Conservation (phyloP, 1,140 invertebrate genomes). For the Cataglyphis hispanica region DNA sequence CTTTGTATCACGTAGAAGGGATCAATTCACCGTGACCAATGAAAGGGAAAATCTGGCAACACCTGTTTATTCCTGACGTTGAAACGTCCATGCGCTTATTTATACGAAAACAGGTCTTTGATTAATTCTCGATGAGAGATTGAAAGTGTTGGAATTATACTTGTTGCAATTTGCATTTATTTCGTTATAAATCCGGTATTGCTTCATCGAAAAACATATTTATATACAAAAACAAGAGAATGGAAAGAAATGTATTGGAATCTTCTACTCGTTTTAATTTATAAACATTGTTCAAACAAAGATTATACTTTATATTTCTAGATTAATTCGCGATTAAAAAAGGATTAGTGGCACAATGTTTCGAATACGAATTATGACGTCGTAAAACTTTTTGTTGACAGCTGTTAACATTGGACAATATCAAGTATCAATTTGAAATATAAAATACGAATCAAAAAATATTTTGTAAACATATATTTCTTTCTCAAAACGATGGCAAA, state of each 20-base stretch:
- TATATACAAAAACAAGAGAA: not conserved
- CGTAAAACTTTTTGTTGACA: conserved; percentile 3
- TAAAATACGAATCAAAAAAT: not conserved
- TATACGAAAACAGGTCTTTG: conserved; percentile 50
- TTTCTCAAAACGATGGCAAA: conserved; percentile 13
- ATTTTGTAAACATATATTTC: conserved; percentile 6
- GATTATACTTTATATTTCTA: not conserved
- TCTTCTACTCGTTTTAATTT: not conserved
- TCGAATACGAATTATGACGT: not conserved
- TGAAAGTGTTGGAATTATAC: not conserved
- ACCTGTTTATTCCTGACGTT: conserved; percentile 56
- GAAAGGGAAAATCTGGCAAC: conserved; percentile 66
- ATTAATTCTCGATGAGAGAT: not conserved
- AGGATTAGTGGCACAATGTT: not conserved
- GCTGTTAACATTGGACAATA: not conserved
- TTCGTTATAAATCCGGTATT: not conserved
- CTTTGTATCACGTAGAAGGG: conserved; percentile 65
- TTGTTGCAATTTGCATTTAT: conserved; percentile 17
- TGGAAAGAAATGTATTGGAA: not conserved
- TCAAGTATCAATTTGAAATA: not conserved
- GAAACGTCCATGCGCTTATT: conserved; percentile 48
- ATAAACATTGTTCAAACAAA: not conserved
- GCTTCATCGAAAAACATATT: not conserved
- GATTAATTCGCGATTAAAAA: not conserved
- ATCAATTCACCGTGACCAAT: conserved; percentile 67